Evolutionary conservation across 2,113 vertebrate genomes (phyloP).

Genomic region (Parus major): DNA sequence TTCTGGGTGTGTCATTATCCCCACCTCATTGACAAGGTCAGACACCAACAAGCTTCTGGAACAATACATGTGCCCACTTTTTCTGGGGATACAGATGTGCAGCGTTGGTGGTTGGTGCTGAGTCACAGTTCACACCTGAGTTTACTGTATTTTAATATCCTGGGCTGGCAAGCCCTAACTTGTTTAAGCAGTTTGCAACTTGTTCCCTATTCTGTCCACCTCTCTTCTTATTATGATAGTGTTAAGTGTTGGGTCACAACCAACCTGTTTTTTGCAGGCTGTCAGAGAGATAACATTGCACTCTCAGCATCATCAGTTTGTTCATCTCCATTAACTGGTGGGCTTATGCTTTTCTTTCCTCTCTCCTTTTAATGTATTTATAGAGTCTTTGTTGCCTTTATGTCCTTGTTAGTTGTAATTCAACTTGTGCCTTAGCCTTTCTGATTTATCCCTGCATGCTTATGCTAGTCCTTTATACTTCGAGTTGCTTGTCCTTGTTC

Average conservation of each 20-base stretch:
- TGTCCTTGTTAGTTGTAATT: constrained; percentile 38
- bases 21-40: background rate
- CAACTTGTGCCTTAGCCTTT: constrained; percentile 1
- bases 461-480: background rate
- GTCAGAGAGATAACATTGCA: background rate
- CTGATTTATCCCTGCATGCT: constrained; percentile 23
- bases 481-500: constrained; percentile 32
- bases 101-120: background rate
- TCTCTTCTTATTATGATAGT: background rate
- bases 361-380: constrained; percentile 28
- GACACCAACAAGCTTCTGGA: background rate
- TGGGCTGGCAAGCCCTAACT: background rate
- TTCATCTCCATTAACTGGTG: constrained; percentile 15
- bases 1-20: background rate
- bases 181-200: background rate
- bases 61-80: background rate
- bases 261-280: background rate
- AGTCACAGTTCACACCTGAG: background rate
- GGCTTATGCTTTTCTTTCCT: background rate
- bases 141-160: background rate
- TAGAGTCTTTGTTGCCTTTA: constrained; percentile 32
- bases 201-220: background rate
- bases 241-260: background rate
- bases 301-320: background rate
- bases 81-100: background rate